These are phyloP conservation scores for Lytechinus variegatus DNA, from an alignment of 35 echinoderm and acorn worm genomes.

Conservation along the genomic window DNA sequence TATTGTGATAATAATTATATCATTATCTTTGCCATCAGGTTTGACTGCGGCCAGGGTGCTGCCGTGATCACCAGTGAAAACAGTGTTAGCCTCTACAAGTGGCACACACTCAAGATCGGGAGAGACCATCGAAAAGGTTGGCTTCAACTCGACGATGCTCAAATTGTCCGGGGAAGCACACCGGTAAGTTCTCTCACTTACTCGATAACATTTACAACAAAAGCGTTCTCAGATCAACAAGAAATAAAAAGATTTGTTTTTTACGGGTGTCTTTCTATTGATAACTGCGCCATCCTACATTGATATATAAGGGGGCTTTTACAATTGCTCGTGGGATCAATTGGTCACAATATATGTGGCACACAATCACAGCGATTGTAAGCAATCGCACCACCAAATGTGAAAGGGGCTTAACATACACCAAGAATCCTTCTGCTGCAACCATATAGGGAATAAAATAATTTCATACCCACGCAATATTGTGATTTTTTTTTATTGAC, in stretches of 20 bases:
- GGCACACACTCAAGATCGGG: slow-evolving; percentile 67
- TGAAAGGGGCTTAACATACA: too few relatives aligned
- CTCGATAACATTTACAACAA: neutral
- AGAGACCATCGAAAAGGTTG: slow-evolving; percentile 62
- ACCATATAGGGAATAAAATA: too few relatives aligned
- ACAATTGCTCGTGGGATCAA: too few relatives aligned
- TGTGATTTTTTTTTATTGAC: too few relatives aligned
- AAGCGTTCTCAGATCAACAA: neutral
- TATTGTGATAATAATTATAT: neutral
- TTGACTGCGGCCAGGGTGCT: slow-evolving; percentile 62
- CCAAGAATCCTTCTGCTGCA: too few relatives aligned
- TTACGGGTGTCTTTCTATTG: too few relatives aligned
- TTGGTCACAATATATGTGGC: too few relatives aligned
- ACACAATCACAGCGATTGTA: too few relatives aligned
- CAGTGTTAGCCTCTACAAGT: slow-evolving; percentile 59
- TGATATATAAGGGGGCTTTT: too few relatives aligned
- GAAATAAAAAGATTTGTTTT: neutral
- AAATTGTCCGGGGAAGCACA: slow-evolving; percentile 49
- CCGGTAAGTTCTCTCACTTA: slow-evolving; percentile 50
- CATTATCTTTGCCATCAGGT: slow-evolving; percentile 17
- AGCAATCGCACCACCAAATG: too few relatives aligned
- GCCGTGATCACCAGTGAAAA: slow-evolving; percentile 54
- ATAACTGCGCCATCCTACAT: too few relatives aligned
- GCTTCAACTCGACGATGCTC: slow-evolving; percentile 58
- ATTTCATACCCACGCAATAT: too few relatives aligned